These are phyloP conservation scores for Arbacia lixula DNA, from an alignment of 53 echinoderm and acorn worm species.

Conservation along the genomic window DNA sequence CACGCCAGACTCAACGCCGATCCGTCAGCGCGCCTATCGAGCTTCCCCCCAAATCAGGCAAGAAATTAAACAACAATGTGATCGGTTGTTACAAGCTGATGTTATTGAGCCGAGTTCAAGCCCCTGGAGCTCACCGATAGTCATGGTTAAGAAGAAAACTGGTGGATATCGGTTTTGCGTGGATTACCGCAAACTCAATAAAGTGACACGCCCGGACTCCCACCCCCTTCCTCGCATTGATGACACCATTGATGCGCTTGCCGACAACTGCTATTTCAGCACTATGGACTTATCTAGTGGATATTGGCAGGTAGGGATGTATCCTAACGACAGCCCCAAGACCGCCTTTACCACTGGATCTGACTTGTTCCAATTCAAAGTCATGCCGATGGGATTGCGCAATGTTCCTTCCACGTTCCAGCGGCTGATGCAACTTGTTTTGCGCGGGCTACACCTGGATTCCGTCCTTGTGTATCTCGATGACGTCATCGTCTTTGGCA, in stretches of 20 bases:
- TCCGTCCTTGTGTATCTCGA: conserved; percentile 67
- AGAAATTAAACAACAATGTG: conserved; percentile 64
- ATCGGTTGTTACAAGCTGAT: conserved; percentile 49
- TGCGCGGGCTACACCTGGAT: conserved; percentile 62
- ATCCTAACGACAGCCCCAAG: conserved; percentile 58
- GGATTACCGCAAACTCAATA: conserved; percentile 69
- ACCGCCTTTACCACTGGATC: conserved; percentile 72
- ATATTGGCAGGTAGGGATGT: conserved; percentile 79
- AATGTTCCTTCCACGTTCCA: conserved; percentile 76
- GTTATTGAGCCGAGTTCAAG: conserved; percentile 69
- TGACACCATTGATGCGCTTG: conserved; percentile 78
- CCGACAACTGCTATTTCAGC: conserved; percentile 64
- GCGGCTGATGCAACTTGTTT: conserved; percentile 66
- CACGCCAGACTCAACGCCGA: conserved; percentile 42
- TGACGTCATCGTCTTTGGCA: conserved; percentile 71
- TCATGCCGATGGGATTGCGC: conserved; percentile 78
- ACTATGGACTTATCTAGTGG: conserved; percentile 76
- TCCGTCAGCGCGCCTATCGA: conserved; percentile 69
- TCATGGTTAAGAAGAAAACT: conserved; percentile 75
- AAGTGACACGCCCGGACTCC: conserved; percentile 64
- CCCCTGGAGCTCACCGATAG: conserved; percentile 75
- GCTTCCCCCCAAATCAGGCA: conserved; percentile 50
- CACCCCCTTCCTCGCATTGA: conserved; percentile 81
- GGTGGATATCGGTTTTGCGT: conserved; percentile 67
- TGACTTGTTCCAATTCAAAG: conserved; percentile 73